These are phyloP conservation scores for Scaptomyza polygonia DNA, from an alignment of 2,888 invertebrate species.

Conservation along the genomic window DNA sequence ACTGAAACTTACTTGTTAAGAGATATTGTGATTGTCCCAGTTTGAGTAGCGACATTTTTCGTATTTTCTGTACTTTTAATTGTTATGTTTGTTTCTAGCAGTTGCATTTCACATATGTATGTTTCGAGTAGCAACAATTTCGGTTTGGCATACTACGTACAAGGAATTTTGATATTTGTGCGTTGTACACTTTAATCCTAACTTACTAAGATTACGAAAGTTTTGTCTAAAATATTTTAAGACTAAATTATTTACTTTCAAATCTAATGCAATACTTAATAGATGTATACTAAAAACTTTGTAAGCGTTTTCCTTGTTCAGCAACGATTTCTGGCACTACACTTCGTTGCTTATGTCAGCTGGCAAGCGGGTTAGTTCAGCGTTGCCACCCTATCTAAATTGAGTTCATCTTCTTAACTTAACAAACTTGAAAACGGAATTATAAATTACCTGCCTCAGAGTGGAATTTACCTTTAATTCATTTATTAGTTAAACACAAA, in stretches of 20 bases:
- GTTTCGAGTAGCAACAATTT: background rate
- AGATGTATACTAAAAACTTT: no score
- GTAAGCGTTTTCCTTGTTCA: no score
- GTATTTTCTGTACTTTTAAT: background rate
- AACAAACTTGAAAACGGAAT: no score
- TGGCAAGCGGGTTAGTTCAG: no score
- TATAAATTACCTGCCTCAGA: background rate
- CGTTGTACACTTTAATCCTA: background rate
- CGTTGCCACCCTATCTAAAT: no score
- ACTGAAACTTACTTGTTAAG: constrained; percentile 39
- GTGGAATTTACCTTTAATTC: background rate
- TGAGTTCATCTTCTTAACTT: no score
- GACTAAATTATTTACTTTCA: no score
- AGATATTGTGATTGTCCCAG: constrained; percentile 19
- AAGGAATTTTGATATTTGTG: constrained; percentile 29
- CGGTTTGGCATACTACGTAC: constrained; percentile 11
- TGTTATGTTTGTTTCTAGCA: background rate
- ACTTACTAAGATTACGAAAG: background rate
- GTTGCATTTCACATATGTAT: constrained; percentile 4
- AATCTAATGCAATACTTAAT: no score
- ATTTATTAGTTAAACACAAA: background rate
- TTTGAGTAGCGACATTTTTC: constrained; percentile 25
- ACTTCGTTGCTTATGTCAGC: no score
- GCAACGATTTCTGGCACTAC: no score
- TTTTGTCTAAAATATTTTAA: no score